Percentiles rank a stretch among this genome's conserved stretches.
These are phyloP conservation scores for Buceros bicornis DNA, from an alignment of 2,797 vertebrate species.

Conservation along the genomic window DNA sequence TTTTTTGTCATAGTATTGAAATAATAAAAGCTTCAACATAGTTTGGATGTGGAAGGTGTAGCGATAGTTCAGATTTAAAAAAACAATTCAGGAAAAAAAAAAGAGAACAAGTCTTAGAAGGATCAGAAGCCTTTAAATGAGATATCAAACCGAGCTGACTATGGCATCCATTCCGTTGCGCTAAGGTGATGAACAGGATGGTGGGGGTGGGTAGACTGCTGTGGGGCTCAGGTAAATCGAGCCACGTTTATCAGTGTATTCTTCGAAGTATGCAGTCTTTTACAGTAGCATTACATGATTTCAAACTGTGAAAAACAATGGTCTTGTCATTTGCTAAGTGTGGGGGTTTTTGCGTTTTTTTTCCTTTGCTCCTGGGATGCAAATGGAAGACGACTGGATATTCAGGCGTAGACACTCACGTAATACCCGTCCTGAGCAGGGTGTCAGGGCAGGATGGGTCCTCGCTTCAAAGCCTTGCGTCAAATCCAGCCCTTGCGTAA, in stretches of 20 bases:
- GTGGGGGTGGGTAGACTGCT: slow-evolving; percentile 21
- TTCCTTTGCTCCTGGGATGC: slow-evolving; percentile 77
- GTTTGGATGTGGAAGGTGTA: slow-evolving; percentile 94
- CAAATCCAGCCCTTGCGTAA: neutral
- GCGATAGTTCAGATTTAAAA: slow-evolving; percentile 83
- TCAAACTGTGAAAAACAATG: slow-evolving; percentile 78
- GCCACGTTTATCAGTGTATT: neutral
- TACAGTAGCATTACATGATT: slow-evolving; percentile 64
- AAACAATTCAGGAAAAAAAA: slow-evolving; percentile 66
- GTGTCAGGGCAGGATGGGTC: neutral
- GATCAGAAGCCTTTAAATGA: slow-evolving; percentile 79
- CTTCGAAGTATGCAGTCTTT: slow-evolving; percentile 52
- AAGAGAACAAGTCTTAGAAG: slow-evolving; percentile 65
- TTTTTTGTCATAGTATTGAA: slow-evolving; percentile 94
- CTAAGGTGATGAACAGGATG: slow-evolving; percentile 59
- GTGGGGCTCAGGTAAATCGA: neutral
- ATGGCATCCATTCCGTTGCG: slow-evolving; percentile 74
- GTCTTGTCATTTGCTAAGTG: slow-evolving; percentile 79
- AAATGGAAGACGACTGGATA: slow-evolving; percentile 61
- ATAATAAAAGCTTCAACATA: slow-evolving; percentile 88
- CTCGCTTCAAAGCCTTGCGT: neutral
- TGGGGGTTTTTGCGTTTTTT: slow-evolving; percentile 49
- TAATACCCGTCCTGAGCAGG: neutral
- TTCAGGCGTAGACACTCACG: neutral
- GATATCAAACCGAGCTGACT: slow-evolving; percentile 59